Conservation (phyloP, 2,888 invertebrate species). For the Plusia festucae region DNA sequence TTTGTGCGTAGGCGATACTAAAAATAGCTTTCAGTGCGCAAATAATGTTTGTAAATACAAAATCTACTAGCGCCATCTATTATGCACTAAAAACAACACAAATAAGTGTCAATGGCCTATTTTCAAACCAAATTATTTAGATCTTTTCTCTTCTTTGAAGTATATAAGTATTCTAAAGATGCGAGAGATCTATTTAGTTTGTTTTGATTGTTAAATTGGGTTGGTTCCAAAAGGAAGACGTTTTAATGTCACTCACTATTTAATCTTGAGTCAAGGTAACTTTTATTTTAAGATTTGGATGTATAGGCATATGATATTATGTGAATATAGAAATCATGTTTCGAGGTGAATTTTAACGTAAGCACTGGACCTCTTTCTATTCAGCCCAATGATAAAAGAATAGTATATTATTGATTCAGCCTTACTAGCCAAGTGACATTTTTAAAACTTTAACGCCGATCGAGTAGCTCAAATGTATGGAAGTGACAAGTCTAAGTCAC, state of each 20-base stretch:
- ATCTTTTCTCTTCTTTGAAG: conserved; percentile 13
- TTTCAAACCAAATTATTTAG: conserved; percentile 34
- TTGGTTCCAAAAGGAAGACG: conserved; percentile 52
- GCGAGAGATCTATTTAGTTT: conserved; percentile 19
- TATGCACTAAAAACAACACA: conserved; percentile 23
- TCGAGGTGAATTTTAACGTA: too few relatives aligned
- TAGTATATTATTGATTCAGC: too few relatives aligned
- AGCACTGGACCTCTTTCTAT: too few relatives aligned
- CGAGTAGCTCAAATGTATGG: too few relatives aligned
- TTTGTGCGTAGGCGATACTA: conserved; percentile 10
- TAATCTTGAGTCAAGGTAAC: conserved; percentile 7
- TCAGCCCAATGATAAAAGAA: too few relatives aligned
- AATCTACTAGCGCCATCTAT: conserved; percentile 59
- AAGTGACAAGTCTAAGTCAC: too few relatives aligned
- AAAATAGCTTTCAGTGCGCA: conserved; percentile 45
- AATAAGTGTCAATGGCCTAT: conserved; percentile 56
- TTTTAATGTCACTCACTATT: background rate
- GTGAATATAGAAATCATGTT: background rate
- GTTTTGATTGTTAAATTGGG: conserved; percentile 38
- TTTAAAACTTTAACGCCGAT: too few relatives aligned
- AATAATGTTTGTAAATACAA: conserved; percentile 58
- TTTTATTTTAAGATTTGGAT: background rate
- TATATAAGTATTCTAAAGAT: background rate
- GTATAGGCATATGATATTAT: background rate
- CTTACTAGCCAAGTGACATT: too few relatives aligned